Evolutionary conservation across 2,888 invertebrate species (phyloP).

Genomic region (Lamellibrachia columna): DNA sequence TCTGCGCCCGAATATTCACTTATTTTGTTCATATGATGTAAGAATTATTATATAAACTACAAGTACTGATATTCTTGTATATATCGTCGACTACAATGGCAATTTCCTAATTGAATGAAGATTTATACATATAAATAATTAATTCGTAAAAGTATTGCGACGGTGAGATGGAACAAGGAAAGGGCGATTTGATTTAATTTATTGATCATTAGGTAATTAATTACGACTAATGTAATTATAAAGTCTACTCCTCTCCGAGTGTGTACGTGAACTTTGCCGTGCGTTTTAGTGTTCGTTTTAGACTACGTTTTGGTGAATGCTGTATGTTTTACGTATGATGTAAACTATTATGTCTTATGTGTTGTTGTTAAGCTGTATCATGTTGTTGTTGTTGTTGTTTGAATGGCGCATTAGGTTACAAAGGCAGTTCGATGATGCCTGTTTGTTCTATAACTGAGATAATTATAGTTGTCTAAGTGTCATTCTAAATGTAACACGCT

Average conservation of each 20-base stretch:
- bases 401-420: neutral
- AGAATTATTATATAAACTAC: neutral
- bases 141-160: neutral
- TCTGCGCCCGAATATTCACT: neutral
- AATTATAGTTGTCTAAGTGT: neutral
- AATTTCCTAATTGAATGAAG: neutral
- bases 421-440: neutral
- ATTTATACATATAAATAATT: neutral
- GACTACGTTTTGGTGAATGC: neutral
- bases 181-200: neutral
- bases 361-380: neutral
- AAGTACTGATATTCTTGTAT: neutral
- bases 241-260: neutral
- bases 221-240: neutral
- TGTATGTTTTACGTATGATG: neutral
- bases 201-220: neutral
- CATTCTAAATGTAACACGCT: neutral
- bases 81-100: neutral
- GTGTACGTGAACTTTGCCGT: neutral
- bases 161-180: neutral
- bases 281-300: neutral
- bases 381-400: neutral
- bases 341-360: neutral
- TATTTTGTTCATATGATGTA: neutral
- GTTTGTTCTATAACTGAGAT: neutral